Conservation (phyloP, 2,113 vertebrate species). For the Cynopterus brachyotis region DNA sequence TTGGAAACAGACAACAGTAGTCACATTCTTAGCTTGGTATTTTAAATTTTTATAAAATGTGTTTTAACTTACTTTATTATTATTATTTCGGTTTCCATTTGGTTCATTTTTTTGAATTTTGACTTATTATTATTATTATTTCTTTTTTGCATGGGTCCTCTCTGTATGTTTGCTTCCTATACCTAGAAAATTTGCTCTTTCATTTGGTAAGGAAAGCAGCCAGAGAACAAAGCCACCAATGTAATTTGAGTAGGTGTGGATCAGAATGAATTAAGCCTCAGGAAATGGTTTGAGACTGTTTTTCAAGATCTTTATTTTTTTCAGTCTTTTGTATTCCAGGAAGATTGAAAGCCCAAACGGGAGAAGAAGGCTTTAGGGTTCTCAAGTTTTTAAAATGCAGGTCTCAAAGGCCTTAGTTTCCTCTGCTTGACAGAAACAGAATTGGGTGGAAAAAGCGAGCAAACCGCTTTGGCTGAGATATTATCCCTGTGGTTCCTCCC, state of each 20-base stretch:
- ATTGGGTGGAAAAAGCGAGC: slow-evolving; percentile 60
- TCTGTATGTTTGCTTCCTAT: background rate
- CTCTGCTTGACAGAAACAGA: slow-evolving; percentile 38
- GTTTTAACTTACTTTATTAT: background rate
- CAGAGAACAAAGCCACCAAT: slow-evolving; percentile 51
- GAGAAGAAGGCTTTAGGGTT: slow-evolving; percentile 53
- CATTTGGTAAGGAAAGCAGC: slow-evolving; percentile 37
- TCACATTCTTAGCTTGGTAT: background rate
- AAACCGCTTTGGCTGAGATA: background rate
- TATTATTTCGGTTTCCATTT: background rate
- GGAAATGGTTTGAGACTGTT: slow-evolving; percentile 50
- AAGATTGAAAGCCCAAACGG: background rate
- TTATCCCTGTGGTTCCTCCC: background rate
- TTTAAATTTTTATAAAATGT: slow-evolving; percentile 1
- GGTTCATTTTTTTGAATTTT: background rate
- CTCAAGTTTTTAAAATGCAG: slow-evolving; percentile 60
- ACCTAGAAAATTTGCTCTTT: slow-evolving; percentile 40
- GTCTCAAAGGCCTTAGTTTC: slow-evolving; percentile 24
- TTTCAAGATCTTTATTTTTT: slow-evolving; percentile 57
- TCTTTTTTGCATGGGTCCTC: background rate
- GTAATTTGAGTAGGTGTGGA: slow-evolving; percentile 49
- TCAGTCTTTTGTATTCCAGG: slow-evolving; percentile 47
- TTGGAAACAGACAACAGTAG: background rate
- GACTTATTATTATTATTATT: background rate
- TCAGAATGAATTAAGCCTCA: slow-evolving; percentile 58